These are phyloP conservation scores for Volucella inflata DNA, from an alignment of 2,888 invertebrate species.

Conservation along the genomic window DNA sequence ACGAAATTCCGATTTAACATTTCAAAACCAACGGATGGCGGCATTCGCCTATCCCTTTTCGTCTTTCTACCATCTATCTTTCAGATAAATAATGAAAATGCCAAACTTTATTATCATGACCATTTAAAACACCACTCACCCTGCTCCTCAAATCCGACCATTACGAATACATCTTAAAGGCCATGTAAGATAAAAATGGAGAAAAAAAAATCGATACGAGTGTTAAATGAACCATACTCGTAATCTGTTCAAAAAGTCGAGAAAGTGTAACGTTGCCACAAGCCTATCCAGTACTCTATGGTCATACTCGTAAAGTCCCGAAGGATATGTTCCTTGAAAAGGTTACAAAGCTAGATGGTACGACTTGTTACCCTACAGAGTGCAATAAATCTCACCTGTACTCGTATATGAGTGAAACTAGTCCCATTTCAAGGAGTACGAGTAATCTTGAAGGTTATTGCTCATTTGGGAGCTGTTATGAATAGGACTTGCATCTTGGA, in stretches of 20 bases:
- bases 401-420: not conserved
- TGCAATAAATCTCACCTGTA: constrained; percentile 52
- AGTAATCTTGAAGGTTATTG: constrained; percentile 27
- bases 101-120: constrained; percentile 68
- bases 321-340: constrained; percentile 27
- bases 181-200: not conserved
- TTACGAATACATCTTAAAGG: constrained; percentile 13
- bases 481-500: constrained; percentile 23
- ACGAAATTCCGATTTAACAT: constrained; percentile 50
- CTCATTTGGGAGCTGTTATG: constrained; percentile 49
- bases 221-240: constrained; percentile 63
- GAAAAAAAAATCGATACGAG: constrained; percentile 44
- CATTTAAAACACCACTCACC: constrained; percentile 39
- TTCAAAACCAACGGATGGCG: constrained; percentile 9
- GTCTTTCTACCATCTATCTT: not conserved
- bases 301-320: constrained; percentile 11
- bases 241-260: constrained; percentile 48
- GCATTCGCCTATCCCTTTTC: not conserved
- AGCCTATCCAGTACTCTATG: not conserved
- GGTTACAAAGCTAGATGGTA: not conserved
- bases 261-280: constrained; percentile 37
- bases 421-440: not conserved
- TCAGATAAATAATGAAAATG: constrained; percentile 66
- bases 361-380: constrained; percentile 1
- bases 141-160: not conserved